Evolutionary conservation across 2,113 vertebrate species (phyloP).

Genomic region (Cairina moschata): DNA sequence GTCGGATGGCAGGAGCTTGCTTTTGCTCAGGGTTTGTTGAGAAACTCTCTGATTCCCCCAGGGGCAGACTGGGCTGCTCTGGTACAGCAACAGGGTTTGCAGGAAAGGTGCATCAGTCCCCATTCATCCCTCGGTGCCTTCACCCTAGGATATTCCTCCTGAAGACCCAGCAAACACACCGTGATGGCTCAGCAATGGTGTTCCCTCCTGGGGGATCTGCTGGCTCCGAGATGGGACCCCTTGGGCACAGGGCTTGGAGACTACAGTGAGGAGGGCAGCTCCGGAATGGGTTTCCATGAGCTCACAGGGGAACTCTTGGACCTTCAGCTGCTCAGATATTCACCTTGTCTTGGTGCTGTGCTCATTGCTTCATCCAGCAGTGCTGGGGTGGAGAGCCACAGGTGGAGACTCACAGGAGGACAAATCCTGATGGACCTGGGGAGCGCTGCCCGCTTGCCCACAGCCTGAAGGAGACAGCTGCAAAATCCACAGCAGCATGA

Average conservation of each 20-base stretch:
- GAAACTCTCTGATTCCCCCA: background rate
- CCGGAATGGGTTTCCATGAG: background rate
- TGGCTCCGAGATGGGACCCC: background rate
- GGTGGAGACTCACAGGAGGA: background rate
- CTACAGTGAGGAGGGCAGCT: background rate
- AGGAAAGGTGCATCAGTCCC: background rate
- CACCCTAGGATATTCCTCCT: background rate
- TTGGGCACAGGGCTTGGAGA: too few relatives aligned
- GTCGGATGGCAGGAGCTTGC: background rate
- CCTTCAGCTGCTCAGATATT: accelerated
- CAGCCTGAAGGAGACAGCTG: background rate
- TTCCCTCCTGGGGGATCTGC: background rate
- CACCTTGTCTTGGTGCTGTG: background rate
- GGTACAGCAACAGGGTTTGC: background rate
- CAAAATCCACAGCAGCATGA: background rate
- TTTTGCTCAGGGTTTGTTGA: background rate
- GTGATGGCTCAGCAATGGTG: accelerated
- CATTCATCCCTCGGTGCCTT: background rate
- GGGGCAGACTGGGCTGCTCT: accelerated
- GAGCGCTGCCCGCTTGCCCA: accelerated
- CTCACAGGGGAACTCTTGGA: background rate
- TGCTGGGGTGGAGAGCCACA: accelerated
- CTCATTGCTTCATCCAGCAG: background rate
- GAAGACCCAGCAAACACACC: background rate
- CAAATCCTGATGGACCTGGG: background rate